Evolutionary conservation across 2,888 invertebrate species (phyloP).

Genomic region (Odontocolon sp.): DNA sequence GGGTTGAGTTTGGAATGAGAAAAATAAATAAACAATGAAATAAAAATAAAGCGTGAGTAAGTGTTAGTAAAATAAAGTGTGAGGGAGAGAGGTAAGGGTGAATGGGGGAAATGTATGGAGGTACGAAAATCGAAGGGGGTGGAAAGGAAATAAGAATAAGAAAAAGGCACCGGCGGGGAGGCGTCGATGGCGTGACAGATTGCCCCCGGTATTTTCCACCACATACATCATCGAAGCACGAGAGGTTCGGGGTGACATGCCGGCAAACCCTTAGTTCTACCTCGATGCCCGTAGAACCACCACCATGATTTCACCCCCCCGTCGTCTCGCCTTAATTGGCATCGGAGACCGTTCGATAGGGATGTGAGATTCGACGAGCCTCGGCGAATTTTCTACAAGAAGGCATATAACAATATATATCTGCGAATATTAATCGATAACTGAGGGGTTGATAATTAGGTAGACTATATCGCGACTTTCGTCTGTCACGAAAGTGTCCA

Average conservation of each 20-base stretch:
- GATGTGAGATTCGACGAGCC: conserved; percentile 8
- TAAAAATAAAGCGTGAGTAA: too few species aligned
- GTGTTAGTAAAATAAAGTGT: background rate
- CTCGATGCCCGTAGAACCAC: conserved; percentile 73
- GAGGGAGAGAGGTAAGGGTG: background rate
- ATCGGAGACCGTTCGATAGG: conserved; percentile 61
- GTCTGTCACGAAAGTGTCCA: conserved; percentile 43
- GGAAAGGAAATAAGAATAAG: conserved; percentile 38
- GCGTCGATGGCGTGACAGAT: conserved; percentile 80
- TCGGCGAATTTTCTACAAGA: background rate
- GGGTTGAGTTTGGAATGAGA: too few species aligned
- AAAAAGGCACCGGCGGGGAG: conserved; percentile 67
- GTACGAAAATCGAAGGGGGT: conserved; percentile 54
- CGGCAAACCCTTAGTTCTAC: conserved; percentile 75
- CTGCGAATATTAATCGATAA: conserved; percentile 9
- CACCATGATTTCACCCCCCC: too few species aligned
- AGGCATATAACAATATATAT: too few species aligned
- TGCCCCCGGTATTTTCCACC: conserved; percentile 79
- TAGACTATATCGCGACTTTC: background rate
- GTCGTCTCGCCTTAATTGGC: conserved; percentile 75
- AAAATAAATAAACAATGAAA: too few species aligned
- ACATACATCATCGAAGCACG: conserved; percentile 77
- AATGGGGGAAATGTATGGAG: conserved; percentile 25
- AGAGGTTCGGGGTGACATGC: conserved; percentile 51
- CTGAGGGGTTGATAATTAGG: background rate